These are phyloP conservation scores for Ernsta delagoae DNA, from an alignment of 2,888 invertebrate species.

Conservation along the genomic window DNA sequence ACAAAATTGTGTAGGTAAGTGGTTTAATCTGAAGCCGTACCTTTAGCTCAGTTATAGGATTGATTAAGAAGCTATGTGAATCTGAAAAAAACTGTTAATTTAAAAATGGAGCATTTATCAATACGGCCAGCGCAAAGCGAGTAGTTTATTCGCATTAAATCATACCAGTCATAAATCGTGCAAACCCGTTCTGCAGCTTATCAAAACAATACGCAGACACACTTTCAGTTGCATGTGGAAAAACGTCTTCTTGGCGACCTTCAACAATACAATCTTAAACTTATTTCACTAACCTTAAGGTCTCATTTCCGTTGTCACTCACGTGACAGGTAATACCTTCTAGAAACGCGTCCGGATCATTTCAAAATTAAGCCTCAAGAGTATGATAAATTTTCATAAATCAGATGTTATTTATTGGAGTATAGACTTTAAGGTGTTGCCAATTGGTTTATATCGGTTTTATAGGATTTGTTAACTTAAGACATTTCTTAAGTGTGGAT, in stretches of 20 bases:
- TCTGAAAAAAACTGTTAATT: constrained; percentile 47
- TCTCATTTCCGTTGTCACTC: constrained; percentile 58
- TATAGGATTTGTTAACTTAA: constrained; percentile 62
- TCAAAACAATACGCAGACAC: constrained; percentile 85
- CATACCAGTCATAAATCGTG: constrained; percentile 82
- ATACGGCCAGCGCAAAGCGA: constrained; percentile 73
- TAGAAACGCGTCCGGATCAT: constrained; percentile 60
- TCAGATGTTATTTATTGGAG: constrained; percentile 81
- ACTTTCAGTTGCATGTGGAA: constrained; percentile 69
- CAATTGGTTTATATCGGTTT: constrained; percentile 76
- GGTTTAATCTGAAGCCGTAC: neutral
- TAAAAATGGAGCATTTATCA: constrained; percentile 79
- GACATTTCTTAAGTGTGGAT: constrained; percentile 59
- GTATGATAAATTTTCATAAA: constrained; percentile 84
- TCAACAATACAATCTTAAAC: constrained; percentile 53
- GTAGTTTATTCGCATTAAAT: constrained; percentile 85
- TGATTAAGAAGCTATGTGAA: neutral
- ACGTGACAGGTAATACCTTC: constrained; percentile 55
- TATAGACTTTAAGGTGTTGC: constrained; percentile 81
- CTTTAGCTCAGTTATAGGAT: neutral
- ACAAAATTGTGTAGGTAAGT: no score
- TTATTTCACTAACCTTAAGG: constrained; percentile 60
- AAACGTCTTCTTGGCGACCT: constrained; percentile 64
- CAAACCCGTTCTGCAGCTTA: constrained; percentile 84
- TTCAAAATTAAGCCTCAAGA: constrained; percentile 84